Evolutionary conservation across 2,888 invertebrate species (phyloP).

Genomic region (Sicus ferrugineus): DNA sequence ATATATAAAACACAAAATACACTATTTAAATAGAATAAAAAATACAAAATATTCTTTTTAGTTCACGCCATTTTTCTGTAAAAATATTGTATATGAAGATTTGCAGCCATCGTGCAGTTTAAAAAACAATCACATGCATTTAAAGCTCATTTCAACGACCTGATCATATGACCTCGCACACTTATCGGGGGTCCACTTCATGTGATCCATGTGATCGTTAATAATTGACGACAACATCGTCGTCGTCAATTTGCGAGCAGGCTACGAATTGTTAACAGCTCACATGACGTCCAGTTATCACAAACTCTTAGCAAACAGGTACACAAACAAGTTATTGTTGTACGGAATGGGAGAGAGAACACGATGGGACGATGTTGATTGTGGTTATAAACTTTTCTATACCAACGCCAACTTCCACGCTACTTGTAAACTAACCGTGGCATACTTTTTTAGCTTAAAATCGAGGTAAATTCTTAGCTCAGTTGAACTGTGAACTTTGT

Average conservation of each 20-base stretch:
- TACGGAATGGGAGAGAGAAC: not conserved
- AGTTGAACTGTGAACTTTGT: too few relatives aligned
- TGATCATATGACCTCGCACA: conserved; percentile 28
- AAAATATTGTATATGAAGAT: not conserved
- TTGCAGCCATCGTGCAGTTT: not conserved
- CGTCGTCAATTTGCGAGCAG: conserved; percentile 22
- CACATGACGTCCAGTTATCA: conserved; percentile 45
- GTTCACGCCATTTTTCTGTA: too few relatives aligned
- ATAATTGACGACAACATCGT: conserved; percentile 13
- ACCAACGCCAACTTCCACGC: not conserved
- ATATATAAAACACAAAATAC: too few relatives aligned
- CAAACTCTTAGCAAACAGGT: conserved; percentile 33
- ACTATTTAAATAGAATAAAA: not conserved
- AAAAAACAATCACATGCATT: not conserved
- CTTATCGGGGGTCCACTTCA: conserved; percentile 5
- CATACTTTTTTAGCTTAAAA: too few relatives aligned
- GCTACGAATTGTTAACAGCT: conserved; percentile 39
- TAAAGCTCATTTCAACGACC: not conserved
- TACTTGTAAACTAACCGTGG: not conserved
- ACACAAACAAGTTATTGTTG: conserved; percentile 15
- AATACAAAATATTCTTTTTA: too few relatives aligned
- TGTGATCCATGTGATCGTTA: conserved; percentile 24
- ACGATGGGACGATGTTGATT: not conserved
- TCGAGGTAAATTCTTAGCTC: too few relatives aligned
- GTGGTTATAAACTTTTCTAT: too few relatives aligned